These are phyloP conservation scores for Cathartes aura DNA, from an alignment of 2,113 vertebrate genomes.

Conservation along the genomic window DNA sequence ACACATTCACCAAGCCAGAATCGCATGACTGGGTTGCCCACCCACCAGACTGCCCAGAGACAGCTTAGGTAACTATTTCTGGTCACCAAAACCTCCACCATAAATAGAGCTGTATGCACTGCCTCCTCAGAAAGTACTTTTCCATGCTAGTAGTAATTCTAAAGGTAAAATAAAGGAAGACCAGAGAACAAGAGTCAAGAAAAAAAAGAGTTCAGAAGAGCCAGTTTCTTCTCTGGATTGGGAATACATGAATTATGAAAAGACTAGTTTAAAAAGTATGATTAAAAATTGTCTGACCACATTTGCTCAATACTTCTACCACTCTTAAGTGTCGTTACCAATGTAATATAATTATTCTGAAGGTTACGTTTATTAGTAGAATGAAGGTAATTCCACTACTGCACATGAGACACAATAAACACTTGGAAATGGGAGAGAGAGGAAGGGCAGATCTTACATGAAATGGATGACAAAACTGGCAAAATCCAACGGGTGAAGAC, in stretches of 20 bases:
- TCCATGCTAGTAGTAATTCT: not conserved
- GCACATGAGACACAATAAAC: not conserved
- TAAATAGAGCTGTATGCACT: not conserved
- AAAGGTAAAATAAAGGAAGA: not conserved
- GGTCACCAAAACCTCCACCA: not conserved
- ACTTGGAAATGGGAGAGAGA: not conserved
- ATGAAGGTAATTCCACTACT: not conserved
- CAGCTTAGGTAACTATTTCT: not conserved
- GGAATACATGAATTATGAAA: not conserved
- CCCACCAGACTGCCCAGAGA: not conserved
- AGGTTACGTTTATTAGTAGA: not conserved
- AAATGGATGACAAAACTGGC: not conserved
- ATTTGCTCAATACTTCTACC: not conserved
- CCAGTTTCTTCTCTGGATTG: not conserved
- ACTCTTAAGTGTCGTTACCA: not conserved
- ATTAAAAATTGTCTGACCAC: not conserved
- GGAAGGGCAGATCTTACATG: not conserved
- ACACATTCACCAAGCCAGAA: not conserved
- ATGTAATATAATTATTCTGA: not conserved
- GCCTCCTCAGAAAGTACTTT: not conserved
- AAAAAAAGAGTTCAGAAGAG: not conserved
- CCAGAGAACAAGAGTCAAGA: not conserved
- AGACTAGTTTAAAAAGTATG: not conserved
- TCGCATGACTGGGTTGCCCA: not conserved
- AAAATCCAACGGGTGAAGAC: not conserved